phyloP scores from a whole-genome alignment of 2,113 vertebrate species.

The Heterocephalus glaber region DNA sequence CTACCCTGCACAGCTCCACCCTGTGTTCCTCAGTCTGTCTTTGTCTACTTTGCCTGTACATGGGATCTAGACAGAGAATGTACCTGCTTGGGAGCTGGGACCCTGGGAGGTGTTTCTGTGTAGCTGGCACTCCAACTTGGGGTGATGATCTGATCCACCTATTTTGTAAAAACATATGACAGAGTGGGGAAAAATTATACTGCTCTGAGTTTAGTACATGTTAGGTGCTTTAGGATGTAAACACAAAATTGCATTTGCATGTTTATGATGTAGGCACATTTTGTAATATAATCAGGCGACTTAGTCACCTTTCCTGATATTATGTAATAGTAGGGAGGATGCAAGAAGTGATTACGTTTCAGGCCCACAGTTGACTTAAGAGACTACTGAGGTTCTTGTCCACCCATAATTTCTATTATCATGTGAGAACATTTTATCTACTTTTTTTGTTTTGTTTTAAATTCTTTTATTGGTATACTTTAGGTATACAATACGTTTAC shows the following conservation, averaged over 20 bases:
- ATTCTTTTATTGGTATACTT: too few relatives aligned
- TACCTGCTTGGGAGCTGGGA: neutral
- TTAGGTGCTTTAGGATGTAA: neutral
- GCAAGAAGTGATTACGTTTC: constrained; percentile 12
- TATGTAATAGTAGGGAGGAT: neutral
- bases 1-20: neutral
- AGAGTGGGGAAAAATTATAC: neutral
- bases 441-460: too few relatives aligned
- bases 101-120: neutral
- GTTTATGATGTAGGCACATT: neutral
- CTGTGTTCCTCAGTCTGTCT: neutral
- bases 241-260: neutral
- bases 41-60: neutral
- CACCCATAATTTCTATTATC: neutral
- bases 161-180: neutral
- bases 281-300: neutral
- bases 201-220: neutral
- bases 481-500: too few relatives aligned
- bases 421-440: neutral
- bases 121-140: neutral
- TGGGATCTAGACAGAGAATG: neutral
- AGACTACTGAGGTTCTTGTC: neutral
- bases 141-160: neutral
- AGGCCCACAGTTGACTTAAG: neutral
- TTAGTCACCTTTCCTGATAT: neutral